Evolutionary conservation across 2,888 invertebrate species (phyloP).

Genomic region (Torymus tubicola): DNA sequence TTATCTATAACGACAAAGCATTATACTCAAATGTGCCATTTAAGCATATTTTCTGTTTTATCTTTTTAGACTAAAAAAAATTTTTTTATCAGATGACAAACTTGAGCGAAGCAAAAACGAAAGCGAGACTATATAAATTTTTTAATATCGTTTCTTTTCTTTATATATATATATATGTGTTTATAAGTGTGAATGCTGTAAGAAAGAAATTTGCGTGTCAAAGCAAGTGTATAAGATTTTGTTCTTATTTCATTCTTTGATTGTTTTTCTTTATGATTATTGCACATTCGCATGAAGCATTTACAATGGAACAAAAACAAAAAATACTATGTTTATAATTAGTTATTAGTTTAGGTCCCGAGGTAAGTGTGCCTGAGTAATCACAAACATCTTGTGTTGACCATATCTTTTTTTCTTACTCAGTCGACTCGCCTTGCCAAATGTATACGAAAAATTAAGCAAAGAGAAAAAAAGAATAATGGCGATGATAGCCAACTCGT

Average conservation of each 20-base stretch:
- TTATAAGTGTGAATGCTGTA: conserved; percentile 38
- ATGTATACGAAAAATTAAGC: conserved; percentile 41
- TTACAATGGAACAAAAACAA: conserved; percentile 19
- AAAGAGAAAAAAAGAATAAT: conserved; percentile 6
- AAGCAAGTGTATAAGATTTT: conserved; percentile 26
- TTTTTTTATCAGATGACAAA: conserved; percentile 9
- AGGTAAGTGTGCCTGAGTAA: conserved; percentile 57
- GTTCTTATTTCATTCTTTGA: conserved; percentile 26
- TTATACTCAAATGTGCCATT: conserved; percentile 58
- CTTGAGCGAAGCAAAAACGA: neutral
- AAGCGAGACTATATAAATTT: conserved; percentile 39
- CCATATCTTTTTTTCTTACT: conserved; percentile 32
- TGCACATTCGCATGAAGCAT: conserved; percentile 54
- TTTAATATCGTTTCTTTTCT: conserved; percentile 24
- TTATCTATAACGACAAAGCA: conserved; percentile 36
- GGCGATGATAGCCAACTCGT: neutral
- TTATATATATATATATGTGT: conserved; percentile 5
- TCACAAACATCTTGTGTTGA: conserved; percentile 18
- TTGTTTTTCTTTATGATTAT: conserved; percentile 3
- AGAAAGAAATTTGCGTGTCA: conserved; percentile 25
- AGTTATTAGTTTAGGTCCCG: conserved; percentile 43
- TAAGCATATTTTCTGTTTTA: conserved; percentile 39
- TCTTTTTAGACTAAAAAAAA: too few species aligned
- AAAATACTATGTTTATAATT: conserved; percentile 30
- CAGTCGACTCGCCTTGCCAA: conserved; percentile 43